A percentile compares a stretch with the other conserved stretches of the same genome.
Conservation (phyloP, 2,888 invertebrate species). For the Frankliniella intonsa region DNA sequence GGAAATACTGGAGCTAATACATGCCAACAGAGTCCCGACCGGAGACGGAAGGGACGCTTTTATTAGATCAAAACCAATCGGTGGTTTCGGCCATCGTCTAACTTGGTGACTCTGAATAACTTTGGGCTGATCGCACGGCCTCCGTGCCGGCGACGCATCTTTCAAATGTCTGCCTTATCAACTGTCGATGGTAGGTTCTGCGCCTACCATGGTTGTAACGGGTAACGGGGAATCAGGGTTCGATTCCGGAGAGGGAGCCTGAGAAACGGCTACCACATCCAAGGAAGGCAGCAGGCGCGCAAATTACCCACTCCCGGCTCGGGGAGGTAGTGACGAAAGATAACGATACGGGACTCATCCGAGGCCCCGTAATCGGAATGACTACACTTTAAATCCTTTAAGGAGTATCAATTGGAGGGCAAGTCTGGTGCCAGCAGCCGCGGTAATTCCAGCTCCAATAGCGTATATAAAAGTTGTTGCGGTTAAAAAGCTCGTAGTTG, state of each 20-base stretch:
- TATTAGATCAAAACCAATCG: too few species aligned
- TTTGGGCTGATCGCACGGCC: too few species aligned
- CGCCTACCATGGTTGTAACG: conserved; percentile 64
- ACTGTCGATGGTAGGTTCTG: conserved; percentile 62
- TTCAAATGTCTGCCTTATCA: too few species aligned
- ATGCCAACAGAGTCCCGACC: too few species aligned
- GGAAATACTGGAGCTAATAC: too few species aligned
- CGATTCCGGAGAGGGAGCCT: conserved; percentile 68
- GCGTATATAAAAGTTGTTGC: conserved; percentile 57
- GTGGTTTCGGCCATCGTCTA: too few species aligned
- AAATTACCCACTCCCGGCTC: conserved; percentile 59
- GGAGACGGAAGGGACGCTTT: too few species aligned
- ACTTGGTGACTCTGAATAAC: too few species aligned
- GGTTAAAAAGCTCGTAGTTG: conserved; percentile 45
- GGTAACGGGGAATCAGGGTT: conserved; percentile 72
- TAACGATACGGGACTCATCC: conserved; percentile 58
- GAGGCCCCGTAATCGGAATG: conserved; percentile 56
- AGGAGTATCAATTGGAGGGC: too few species aligned
- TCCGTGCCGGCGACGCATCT: too few species aligned
- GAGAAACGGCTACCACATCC: conserved; percentile 66
- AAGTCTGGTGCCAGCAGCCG: conserved; percentile 69
- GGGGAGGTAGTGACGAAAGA: conserved; percentile 64
- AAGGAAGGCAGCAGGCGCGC: conserved; percentile 69
- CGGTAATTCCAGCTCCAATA: conserved; percentile 67
- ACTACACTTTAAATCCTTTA: conserved; percentile 53